These are phyloP conservation scores for Sylvia atricapilla DNA, from an alignment of 2,113 vertebrate species.

Conservation along the genomic window DNA sequence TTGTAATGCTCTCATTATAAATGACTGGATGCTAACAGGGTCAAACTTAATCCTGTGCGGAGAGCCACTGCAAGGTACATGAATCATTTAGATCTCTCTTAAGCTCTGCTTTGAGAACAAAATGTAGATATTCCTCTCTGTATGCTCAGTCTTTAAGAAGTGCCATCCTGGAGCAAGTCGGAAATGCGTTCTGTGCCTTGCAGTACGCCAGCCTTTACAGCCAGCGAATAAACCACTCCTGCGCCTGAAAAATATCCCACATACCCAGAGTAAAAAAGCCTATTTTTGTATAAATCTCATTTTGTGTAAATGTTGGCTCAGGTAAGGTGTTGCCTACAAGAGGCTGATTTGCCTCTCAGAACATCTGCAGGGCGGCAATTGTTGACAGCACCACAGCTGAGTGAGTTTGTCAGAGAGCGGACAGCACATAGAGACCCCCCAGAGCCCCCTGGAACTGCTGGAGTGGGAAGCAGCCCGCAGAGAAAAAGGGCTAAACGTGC, in stretches of 20 bases:
- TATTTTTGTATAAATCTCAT: neutral
- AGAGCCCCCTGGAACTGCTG: neutral
- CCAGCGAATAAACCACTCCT: neutral
- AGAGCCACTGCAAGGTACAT: neutral
- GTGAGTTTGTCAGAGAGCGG: neutral
- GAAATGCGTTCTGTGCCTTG: neutral
- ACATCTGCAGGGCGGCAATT: neutral
- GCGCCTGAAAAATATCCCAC: neutral
- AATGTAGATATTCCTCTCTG: neutral
- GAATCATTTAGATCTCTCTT: neutral
- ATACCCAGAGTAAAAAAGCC: neutral
- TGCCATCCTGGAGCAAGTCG: neutral
- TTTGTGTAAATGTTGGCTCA: neutral
- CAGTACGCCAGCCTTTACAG: neutral
- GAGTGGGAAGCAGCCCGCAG: neutral
- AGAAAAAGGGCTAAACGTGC: neutral
- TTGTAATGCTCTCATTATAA: constrained; percentile 3
- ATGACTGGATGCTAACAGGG: neutral
- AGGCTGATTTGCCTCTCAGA: neutral
- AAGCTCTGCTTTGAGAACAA: constrained; percentile 1
- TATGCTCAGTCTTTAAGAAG: neutral
- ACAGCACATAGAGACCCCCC: fast-evolving
- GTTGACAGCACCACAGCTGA: neutral
- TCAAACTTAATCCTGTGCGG: constrained; percentile 31
- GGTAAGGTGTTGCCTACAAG: neutral